Conservation (phyloP, 2,888 invertebrate genomes). For the Lasioglossum vierecki region DNA sequence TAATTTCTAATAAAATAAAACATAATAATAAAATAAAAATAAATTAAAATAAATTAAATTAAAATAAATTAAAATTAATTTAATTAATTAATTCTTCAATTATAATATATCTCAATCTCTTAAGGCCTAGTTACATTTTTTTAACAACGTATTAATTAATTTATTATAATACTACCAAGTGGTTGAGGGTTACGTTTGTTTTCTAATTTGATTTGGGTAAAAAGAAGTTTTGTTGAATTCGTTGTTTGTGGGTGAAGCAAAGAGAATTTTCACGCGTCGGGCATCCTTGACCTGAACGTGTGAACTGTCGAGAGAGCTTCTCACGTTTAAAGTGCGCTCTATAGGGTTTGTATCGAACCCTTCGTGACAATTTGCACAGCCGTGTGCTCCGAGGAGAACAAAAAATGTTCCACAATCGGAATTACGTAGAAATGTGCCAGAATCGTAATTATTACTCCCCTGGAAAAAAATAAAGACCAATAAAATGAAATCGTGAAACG, state of each 20-base stretch:
- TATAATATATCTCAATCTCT: neutral
- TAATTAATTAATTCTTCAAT: too few relatives aligned
- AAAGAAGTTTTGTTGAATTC: neutral
- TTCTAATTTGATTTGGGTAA: neutral
- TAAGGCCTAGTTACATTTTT: neutral
- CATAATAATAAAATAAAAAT: too few relatives aligned
- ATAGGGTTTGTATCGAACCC: neutral
- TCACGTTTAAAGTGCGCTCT: slow-evolving; percentile 10
- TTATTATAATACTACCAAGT: neutral
- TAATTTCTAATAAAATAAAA: too few relatives aligned
- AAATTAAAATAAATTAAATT: too few relatives aligned
- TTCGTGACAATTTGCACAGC: neutral
- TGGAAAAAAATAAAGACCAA: neutral
- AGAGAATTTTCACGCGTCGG: neutral
- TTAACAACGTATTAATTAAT: neutral
- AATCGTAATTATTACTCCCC: neutral
- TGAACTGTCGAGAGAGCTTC: slow-evolving; percentile 12
- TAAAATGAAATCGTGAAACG: neutral
- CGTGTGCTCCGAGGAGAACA: too few relatives aligned
- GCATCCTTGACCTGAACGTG: slow-evolving; percentile 14
- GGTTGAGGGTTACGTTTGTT: neutral
- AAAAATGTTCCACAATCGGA: neutral
- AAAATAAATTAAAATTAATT: too few relatives aligned
- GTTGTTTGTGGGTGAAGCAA: neutral
- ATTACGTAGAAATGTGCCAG: neutral